Conservation (phyloP, 2,888 invertebrate genomes). For the Calameuta idolon region DNA sequence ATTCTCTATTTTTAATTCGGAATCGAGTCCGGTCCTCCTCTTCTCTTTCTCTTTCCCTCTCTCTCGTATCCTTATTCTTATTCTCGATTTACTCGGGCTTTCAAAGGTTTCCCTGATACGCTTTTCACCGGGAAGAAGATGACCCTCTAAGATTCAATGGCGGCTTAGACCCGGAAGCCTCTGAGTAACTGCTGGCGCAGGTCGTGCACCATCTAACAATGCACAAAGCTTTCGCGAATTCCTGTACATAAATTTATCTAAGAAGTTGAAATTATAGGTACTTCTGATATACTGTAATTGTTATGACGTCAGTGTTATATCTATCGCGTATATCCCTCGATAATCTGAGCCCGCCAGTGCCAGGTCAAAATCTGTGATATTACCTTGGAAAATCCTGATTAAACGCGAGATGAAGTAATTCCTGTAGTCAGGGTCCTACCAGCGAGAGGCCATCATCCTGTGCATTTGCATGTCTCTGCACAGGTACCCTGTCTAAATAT, state of each 20-base stretch:
- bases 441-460: neutral
- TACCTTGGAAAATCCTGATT: slow-evolving; percentile 8
- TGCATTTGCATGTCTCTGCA: slow-evolving; percentile 43
- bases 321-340: neutral
- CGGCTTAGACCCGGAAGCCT: neutral
- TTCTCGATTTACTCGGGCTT: neutral
- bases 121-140: neutral
- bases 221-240: neutral
- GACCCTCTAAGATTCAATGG: neutral
- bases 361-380: slow-evolving; percentile 4
- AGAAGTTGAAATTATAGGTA: neutral
- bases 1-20: slow-evolving; percentile 5
- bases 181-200: neutral
- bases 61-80: neutral
- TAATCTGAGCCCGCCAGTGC: neutral
- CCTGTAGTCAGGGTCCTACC: neutral
- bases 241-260: neutral
- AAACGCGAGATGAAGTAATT: slow-evolving; percentile 4
- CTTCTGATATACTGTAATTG: neutral
- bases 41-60: neutral
- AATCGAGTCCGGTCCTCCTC: neutral
- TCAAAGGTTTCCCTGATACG: neutral
- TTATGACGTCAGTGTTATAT: neutral
- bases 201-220: neutral
- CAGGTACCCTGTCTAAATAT: slow-evolving; percentile 46